phyloP scores from a whole-genome alignment of 2,113 vertebrate genomes.

The Nothocercus julius region DNA sequence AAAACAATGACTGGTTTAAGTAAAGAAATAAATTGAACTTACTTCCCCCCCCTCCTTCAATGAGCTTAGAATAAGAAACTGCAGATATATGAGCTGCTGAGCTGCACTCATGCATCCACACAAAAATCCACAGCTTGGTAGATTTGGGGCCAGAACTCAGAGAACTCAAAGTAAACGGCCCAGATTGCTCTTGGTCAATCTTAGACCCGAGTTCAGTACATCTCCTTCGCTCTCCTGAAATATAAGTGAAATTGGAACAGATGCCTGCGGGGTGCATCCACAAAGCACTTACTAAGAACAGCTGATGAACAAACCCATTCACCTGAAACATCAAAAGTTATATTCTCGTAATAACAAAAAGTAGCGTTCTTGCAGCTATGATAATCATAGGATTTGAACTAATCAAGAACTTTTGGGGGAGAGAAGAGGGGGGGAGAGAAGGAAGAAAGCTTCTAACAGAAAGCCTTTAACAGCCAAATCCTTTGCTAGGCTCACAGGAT shows the following conservation, averaged over 20 bases:
- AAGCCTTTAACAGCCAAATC: background rate
- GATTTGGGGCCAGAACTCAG: background rate
- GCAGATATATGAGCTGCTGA: background rate
- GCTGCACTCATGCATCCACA: no score
- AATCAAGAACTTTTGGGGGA: background rate
- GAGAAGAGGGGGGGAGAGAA: no score
- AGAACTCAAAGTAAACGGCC: background rate
- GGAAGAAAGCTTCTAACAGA: no score
- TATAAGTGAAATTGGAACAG: slow-evolving; percentile 28
- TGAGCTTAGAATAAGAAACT: background rate
- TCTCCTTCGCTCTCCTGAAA: background rate
- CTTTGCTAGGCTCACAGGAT: background rate
- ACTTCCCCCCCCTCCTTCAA: no score
- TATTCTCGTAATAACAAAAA: background rate
- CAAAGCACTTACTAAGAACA: background rate
- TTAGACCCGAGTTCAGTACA: background rate
- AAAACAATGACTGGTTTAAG: background rate
- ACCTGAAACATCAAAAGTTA: background rate
- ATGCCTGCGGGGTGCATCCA: background rate
- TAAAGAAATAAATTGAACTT: background rate
- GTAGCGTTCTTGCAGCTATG: fast-evolving
- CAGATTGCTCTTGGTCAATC: background rate
- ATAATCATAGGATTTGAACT: background rate
- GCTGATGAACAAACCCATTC: background rate
- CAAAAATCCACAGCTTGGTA: background rate